Percentiles rank a stretch among this genome's conserved stretches.
phyloP scores from a whole-genome alignment of 2,113 vertebrate genomes.

The Triplophysa siluroides region DNA sequence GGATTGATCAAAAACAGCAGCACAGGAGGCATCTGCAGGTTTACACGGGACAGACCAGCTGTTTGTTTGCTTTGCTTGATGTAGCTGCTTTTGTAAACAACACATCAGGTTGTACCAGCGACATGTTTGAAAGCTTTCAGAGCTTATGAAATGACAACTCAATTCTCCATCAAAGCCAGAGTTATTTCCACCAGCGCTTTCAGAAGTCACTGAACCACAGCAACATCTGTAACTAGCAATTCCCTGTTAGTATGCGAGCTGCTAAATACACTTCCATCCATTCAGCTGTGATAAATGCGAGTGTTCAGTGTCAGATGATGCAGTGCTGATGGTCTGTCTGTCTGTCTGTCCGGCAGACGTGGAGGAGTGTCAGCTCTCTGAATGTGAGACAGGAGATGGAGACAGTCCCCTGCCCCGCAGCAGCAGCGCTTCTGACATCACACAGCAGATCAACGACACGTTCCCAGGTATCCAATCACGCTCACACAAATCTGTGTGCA shows the following conservation, averaged over 20 bases:
- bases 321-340: constrained; percentile 18
- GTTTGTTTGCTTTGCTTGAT: no score
- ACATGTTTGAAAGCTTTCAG: no score
- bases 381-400: constrained; percentile 74
- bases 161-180: not conserved
- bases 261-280: not conserved
- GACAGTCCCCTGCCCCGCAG: constrained; percentile 83
- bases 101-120: no score
- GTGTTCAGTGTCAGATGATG: not conserved
- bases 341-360: constrained; percentile 75
- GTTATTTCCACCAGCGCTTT: not conserved
- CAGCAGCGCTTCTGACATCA: constrained; percentile 92
- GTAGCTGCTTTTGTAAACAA: no score
- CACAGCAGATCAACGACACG: constrained; percentile 79
- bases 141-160: no score
- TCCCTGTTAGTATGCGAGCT: not conserved
- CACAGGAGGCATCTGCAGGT: no score
- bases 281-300: no score
- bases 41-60: no score
- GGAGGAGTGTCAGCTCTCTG: constrained; percentile 85
- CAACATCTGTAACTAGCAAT: no score
- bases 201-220: not conserved
- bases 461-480: constrained; percentile 75
- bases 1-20: no score
- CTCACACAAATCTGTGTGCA: not conserved